Conservation (phyloP, 2,113 vertebrate genomes). For the Ammodytes dubius region DNA sequence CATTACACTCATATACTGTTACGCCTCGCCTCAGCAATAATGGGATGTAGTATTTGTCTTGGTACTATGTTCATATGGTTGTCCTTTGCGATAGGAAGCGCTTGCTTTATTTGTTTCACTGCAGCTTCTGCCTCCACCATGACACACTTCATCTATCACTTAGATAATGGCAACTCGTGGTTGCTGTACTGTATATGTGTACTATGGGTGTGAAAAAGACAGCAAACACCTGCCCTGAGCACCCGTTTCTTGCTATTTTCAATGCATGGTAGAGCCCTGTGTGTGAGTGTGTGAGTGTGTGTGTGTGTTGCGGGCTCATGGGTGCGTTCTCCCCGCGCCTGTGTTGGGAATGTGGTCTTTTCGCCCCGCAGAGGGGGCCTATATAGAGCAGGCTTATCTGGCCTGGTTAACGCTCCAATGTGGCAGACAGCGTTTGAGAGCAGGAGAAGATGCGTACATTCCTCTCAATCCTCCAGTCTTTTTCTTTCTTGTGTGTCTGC, state of each 20-base stretch:
- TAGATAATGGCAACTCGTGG: conserved; percentile 57
- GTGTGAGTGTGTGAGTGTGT: conserved; percentile 4
- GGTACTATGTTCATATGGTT: conserved; percentile 76
- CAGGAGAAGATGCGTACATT: conserved; percentile 75
- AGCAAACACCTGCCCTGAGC: conserved; percentile 30
- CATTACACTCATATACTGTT: conserved; percentile 74
- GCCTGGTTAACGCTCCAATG: conserved; percentile 75
- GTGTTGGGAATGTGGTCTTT: conserved; percentile 67
- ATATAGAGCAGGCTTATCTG: conserved; percentile 78
- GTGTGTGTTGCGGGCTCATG: conserved; percentile 38
- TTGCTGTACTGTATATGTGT: conserved; percentile 23
- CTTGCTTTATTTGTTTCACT: conserved; percentile 69
- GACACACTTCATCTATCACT: conserved; percentile 75
- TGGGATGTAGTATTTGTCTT: conserved; percentile 72
- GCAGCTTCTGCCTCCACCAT: conserved; percentile 48
- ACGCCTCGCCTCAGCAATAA: conserved; percentile 67
- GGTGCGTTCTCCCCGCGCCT: conserved; percentile 63
- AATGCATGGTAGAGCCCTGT: conserved; percentile 21
- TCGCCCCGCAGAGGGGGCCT: conserved; percentile 63
- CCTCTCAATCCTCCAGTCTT: conserved; percentile 55
- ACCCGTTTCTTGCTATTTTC: conserved; percentile 34
- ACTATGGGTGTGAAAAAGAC: conserved; percentile 12
- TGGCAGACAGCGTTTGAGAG: conserved; percentile 56
- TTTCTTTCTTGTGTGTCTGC: conserved; percentile 42
- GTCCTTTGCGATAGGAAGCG: conserved; percentile 66